A percentile compares a stretch with the other conserved stretches of the same genome.
phyloP scores from a whole-genome alignment of 2,888 invertebrate genomes.

The Blomia tropicalis region DNA sequence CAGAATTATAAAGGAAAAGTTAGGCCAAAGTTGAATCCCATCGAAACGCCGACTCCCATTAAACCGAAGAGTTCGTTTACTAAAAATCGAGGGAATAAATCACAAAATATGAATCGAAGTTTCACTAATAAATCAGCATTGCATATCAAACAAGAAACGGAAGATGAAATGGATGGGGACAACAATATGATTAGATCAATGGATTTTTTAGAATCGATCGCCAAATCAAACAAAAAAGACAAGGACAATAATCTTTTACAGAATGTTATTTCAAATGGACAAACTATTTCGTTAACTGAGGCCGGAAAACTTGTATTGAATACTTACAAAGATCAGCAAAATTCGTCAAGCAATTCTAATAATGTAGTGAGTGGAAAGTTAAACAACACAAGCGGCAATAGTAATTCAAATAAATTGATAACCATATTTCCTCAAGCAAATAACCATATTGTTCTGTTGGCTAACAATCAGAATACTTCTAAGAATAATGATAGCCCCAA shows the following conservation, averaged over 20 bases:
- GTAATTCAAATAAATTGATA: slow-evolving; percentile 25
- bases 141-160: slow-evolving; percentile 7
- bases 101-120: neutral
- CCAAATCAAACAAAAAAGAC: slow-evolving; percentile 20
- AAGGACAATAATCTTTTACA: slow-evolving; percentile 44
- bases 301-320: slow-evolving; percentile 38
- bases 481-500: neutral
- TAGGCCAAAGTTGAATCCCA: slow-evolving; percentile 15
- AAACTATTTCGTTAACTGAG: slow-evolving; percentile 58
- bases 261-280: slow-evolving; percentile 65
- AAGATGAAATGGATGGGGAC: neutral
- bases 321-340: slow-evolving; percentile 34
- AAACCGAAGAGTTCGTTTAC: neutral
- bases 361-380: too few relatives aligned
- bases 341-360: slow-evolving; percentile 22
- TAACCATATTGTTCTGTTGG: neutral
- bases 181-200: neutral
- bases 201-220: slow-evolving; percentile 16
- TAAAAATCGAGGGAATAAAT: neutral
- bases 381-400: slow-evolving; percentile 18
- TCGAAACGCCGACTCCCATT: neutral
- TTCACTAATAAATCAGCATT: neutral
- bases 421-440: slow-evolving; percentile 23
- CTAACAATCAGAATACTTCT: neutral
- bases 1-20: slow-evolving; percentile 7